These are phyloP conservation scores for Mus minutoides DNA, from an alignment of 2,797 vertebrate species.

Conservation along the genomic window DNA sequence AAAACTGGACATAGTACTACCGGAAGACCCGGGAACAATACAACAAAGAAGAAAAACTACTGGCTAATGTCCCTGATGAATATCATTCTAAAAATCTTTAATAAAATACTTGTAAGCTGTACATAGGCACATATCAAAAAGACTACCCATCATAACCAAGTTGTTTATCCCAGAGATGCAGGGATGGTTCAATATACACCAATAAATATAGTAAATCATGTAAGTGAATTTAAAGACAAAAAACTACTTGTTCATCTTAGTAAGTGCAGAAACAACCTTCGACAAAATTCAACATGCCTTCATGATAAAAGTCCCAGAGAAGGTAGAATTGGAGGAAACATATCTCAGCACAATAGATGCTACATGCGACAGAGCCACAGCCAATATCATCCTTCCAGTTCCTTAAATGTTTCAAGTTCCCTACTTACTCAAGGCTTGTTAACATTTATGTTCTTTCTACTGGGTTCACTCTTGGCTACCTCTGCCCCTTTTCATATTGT, in stretches of 20 bases:
- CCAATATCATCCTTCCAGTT: background rate
- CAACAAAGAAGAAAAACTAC: background rate
- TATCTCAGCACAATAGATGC: background rate
- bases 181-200: background rate
- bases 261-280: background rate
- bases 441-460: slow-evolving; percentile 2
- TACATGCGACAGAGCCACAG: background rate
- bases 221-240: background rate
- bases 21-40: no score
- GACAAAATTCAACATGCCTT: background rate
- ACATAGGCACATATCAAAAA: background rate
- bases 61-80: background rate
- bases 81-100: background rate
- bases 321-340: background rate
- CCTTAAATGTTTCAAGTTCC: background rate
- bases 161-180: background rate
- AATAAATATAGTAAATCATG: background rate
- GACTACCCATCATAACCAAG: no score
- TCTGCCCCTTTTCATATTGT: background rate
- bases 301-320: background rate
- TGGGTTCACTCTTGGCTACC: background rate
- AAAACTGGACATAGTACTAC: no score
- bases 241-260: background rate
- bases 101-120: background rate
- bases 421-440: background rate